Percentiles rank a stretch among this genome's conserved stretches.
phyloP scores from a whole-genome alignment of 2,888 invertebrate genomes.

The Drosophila incognita region DNA sequence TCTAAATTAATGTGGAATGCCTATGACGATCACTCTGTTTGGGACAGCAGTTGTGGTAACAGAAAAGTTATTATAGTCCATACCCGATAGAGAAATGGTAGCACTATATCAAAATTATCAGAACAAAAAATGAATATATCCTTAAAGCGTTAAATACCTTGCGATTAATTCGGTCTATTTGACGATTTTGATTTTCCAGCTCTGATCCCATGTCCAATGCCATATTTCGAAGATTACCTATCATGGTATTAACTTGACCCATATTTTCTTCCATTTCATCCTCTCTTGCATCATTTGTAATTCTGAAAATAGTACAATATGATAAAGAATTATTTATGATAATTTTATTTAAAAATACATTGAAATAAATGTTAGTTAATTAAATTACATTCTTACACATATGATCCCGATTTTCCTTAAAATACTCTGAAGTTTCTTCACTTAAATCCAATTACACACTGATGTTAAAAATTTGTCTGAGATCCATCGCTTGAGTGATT shows the following conservation, averaged over 20 bases:
- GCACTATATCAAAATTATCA: neutral
- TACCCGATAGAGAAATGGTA: neutral
- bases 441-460: neutral
- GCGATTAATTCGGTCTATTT: conserved; percentile 98
- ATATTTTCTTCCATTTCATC: conserved; percentile 99
- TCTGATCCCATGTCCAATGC: conserved; percentile 99
- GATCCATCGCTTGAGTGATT: neutral
- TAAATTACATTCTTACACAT: neutral
- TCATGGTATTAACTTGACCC: conserved; percentile 99
- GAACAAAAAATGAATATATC: neutral
- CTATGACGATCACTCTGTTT: neutral
- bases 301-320: conserved; percentile 85
- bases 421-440: neutral
- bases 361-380: neutral
- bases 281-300: conserved; percentile 99
- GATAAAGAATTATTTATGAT: neutral
- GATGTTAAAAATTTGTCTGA: neutral
- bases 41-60: neutral
- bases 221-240: conserved; percentile 99
- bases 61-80: accelerated
- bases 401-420: neutral
- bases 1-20: neutral
- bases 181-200: conserved; percentile 98
- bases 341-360: neutral
- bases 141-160: conserved; percentile 88